Base-by-base conservation (phyloP, 2,888 invertebrate species). In the Therioaphis trifolii region DNA sequence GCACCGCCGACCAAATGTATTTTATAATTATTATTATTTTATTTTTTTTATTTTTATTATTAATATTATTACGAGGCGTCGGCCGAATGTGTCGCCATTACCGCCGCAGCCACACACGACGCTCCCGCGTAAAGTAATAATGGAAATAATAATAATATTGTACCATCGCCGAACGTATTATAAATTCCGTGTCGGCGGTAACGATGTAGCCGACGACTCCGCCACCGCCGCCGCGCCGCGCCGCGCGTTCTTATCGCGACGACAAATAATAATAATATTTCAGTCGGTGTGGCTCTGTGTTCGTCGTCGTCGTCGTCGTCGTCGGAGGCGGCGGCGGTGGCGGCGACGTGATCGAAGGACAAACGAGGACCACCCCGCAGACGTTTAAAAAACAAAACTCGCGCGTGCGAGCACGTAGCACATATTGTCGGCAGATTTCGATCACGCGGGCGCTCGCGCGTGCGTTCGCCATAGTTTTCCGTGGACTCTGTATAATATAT, bases 351-450 rank as follows among this genome's bases (percentile, higher is more conserved):
- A n/a, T n/a, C n/a, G n/a, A n/a, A n/a, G n/a, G 35, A 40, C 27
- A 63, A 27, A 68, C 68, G 43, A 40, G 74, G 74, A 75, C 74
- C 74, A 75, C 74, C 74, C 74, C 74, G 52, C 72, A 49, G 72
- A 7, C 27, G 71, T 27, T 49, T 11, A n/a, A 72, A 49, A 49
- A 55, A 27, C 68, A 40, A 40, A 63, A 68, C 11, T n/a, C n/a
- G 14, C 40, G 9, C 35, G n/a, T 29, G n/a, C 66, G 29, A n/a
- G 29, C 29, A 15, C 66, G 29, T 1, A 35, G 66, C 66, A n/a
- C 66, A 29, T n/a, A 52, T n/a, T 7, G 52, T 52, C 52, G 40
- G 24, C 24, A 69, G 68, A 69, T 69, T 40, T 43, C 24, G 14
- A 69, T 69, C 68, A 21, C 68, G 21, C 66, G 40, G 14, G 46